Conservation (phyloP, 2,113 vertebrate genomes). For the Bombycilla garrulus region DNA sequence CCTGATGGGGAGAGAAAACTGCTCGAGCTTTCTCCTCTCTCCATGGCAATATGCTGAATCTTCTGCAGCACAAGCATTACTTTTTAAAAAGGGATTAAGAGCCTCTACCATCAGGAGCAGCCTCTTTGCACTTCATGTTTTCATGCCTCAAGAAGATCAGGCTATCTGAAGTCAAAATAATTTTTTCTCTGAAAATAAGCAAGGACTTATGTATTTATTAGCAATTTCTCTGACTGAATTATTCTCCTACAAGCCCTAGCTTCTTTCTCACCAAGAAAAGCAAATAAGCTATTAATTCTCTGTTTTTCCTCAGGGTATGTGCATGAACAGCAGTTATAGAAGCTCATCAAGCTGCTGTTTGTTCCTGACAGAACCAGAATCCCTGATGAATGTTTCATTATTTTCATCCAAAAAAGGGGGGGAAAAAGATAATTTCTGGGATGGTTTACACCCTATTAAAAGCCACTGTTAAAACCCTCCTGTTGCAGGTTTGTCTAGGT, state of each 20-base stretch:
- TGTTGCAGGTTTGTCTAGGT: background rate
- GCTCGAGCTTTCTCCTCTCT: background rate
- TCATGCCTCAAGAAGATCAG: background rate
- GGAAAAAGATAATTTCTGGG: background rate
- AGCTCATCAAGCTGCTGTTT: conserved; percentile 54
- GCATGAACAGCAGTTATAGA: conserved; percentile 20
- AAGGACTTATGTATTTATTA: conserved; percentile 31
- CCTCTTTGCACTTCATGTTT: background rate
- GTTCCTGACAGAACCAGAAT: conserved; percentile 3
- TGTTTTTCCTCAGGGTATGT: conserved; percentile 39
- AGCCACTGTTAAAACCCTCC: background rate
- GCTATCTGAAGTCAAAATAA: background rate
- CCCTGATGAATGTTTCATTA: conserved; percentile 3
- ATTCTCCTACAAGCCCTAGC: background rate
- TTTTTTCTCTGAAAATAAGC: background rate
- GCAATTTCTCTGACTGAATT: conserved; percentile 3
- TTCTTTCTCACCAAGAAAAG: conserved; percentile 35
- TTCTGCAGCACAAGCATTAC: background rate
- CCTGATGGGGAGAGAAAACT: background rate
- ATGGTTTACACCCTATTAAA: background rate
- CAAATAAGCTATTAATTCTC: conserved; percentile 61
- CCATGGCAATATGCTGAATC: background rate
- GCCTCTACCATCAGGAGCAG: background rate
- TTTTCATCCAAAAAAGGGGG: background rate
- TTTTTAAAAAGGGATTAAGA: background rate